These are phyloP conservation scores for Thera obeliscata DNA, from an alignment of 2,888 invertebrate genomes.

Conservation along the genomic window DNA sequence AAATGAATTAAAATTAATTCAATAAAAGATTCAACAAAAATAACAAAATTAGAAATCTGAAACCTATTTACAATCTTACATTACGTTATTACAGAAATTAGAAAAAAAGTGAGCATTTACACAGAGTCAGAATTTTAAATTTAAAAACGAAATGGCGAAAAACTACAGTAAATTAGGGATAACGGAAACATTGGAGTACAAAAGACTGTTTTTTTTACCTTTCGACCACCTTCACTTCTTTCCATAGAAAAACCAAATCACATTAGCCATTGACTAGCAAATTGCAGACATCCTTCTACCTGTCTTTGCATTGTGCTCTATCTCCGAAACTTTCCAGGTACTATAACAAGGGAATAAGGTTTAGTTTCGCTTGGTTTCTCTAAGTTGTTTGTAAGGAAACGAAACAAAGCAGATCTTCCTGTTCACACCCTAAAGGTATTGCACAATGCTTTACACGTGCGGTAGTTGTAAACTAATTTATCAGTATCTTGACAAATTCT, in stretches of 20 bases:
- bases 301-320: slow-evolving; percentile 34
- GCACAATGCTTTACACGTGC: slow-evolving; percentile 43
- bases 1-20: no score
- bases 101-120: no score
- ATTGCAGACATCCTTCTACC: slow-evolving; percentile 45
- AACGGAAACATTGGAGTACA: neutral
- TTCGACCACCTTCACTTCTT: slow-evolving; percentile 1
- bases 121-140: no score
- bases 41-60: no score
- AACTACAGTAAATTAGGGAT: neutral
- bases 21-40: no score
- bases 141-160: no score
- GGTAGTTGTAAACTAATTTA: slow-evolving; percentile 43
- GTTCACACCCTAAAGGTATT: slow-evolving; percentile 40
- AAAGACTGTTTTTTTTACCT: neutral
- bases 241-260: slow-evolving; percentile 33
- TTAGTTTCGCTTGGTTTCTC: slow-evolving; percentile 9
- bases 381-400: slow-evolving; percentile 22
- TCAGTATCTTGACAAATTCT: slow-evolving; percentile 42
- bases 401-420: slow-evolving; percentile 41
- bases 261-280: slow-evolving; percentile 37
- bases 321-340: slow-evolving; percentile 1
- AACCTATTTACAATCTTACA: no score
- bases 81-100: no score
- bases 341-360: slow-evolving; percentile 30